Evolutionary conservation across 2,113 vertebrate species (phyloP), one percentile per base, ranked within the genome.

Genomic region (Rhynchomys soricoides): DNA sequence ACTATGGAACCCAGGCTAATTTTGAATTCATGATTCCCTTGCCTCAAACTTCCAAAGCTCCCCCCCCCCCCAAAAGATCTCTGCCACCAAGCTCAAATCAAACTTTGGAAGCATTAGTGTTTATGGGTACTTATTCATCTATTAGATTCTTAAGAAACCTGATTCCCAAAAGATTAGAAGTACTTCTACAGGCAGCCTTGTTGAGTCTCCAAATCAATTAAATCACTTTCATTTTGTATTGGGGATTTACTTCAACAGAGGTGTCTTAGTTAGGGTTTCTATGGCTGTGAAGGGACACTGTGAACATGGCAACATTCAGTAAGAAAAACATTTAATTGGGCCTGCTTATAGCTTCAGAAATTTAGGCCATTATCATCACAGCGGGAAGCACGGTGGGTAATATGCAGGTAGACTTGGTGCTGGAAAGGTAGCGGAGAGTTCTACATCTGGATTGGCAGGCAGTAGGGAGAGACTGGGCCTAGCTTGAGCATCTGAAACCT

Each of bases 191-290:
- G 70, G 37, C 55, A 82, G 17, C 74, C 70, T 90, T 73, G 59
- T 37, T 21, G 92, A 93, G 83, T 90, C 21, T 11, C 26, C 83
- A 93, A 52, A 71, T 77, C 79, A 81, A 34, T 91, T 57, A 70
- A 59, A 57, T 96, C 40, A 79, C 79, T 95, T 95, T 2, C n/a
- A 4, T 92, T 96, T 29, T 91, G 94, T 89, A 78, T 92, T 92
- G 22, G 21, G 57, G n/a, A 62, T 40, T 31, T 66, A 10, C 21
- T 66, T 85, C 7, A 43, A 29, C 57, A 78, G 24, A 79, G 6
- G 11, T 40, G 79, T 59, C 79, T 82, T 40, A 79, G 34, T 79
- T 57, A 59, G 37, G 12, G 29, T 59, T 82, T 82, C 55, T 59
- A 15, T 57, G n/a, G 37, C 37, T 40, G 5, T 82, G 21, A 82